Percentiles rank a stretch among this genome's conserved stretches.
Conservation (phyloP, 2,113 vertebrate species). For the Nerophis ophidion region DNA sequence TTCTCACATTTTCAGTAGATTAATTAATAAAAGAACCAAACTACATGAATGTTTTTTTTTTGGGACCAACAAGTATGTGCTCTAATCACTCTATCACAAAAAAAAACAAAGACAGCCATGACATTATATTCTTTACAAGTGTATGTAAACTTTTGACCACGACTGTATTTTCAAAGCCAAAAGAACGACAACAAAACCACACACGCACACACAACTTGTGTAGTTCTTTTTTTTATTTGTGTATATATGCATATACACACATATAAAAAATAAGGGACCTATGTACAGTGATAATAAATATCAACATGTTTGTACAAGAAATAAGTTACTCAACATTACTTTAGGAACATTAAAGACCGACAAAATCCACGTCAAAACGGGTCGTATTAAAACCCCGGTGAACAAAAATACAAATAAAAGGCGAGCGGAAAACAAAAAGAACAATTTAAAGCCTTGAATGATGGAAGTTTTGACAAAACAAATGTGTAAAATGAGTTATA, state of each 20-base stretch:
- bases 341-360: slow-evolving; percentile 58
- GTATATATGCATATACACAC: slow-evolving; percentile 77
- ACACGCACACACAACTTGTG: slow-evolving; percentile 20
- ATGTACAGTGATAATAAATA: slow-evolving; percentile 84
- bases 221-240: slow-evolving; percentile 76
- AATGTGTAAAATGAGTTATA: slow-evolving; percentile 32
- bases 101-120: no score
- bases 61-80: no score
- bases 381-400: slow-evolving; percentile 33
- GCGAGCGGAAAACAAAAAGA: slow-evolving; percentile 33
- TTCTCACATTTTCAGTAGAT: no score
- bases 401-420: slow-evolving; percentile 38
- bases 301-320: slow-evolving; percentile 78
- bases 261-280: slow-evolving; percentile 82
- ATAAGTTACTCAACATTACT: slow-evolving; percentile 78
- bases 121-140: no score
- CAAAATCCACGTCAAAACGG: slow-evolving; percentile 43
- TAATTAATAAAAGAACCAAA: no score
- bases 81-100: no score
- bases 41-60: no score
- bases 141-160: no score
- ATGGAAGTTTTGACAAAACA: slow-evolving; percentile 36
- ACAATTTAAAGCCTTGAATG: slow-evolving; percentile 52
- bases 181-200: slow-evolving; percentile 4
- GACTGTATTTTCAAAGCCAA: no score